Base-by-base conservation (phyloP, 2,888 invertebrate species). In the Hirtodrosophila duncani region DNA sequence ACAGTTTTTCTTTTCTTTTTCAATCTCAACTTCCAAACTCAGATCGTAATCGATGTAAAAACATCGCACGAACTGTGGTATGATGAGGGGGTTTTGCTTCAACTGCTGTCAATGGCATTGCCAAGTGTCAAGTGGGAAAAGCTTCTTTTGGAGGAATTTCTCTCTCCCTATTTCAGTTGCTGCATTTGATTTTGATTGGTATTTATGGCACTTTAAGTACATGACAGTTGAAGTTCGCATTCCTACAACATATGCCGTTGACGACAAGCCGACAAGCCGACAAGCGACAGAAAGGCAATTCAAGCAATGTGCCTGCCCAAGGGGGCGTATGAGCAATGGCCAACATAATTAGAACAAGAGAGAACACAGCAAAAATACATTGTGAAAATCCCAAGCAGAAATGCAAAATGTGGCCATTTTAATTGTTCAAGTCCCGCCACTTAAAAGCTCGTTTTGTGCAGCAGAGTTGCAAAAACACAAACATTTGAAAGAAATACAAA, bases 181-280 rank as follows among this genome's bases (percentile, higher is more conserved):
- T 80, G 83, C 81, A 80, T 69, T 83, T 84, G 85, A 79, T 74
- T 83, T 84, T 84, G 85, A 85, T 85, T 84, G 84, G 84, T 85
- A 85, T 85, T 85, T 85, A 85, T 85, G 75, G 83, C 63, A 46
- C 52, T 80, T 77, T 72, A 62, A 80, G 72, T 58, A 57, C 62
- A 53, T 51, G 8, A 23, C 11, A 11, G 27, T n/a, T n/a, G n/a
- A n/a, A n/a, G n/a, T n/a, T n/a, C n/a, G n/a, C n/a, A n/a, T n/a
- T n/a, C n/a, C n/a, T n/a, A n/a, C 33, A 21, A 10, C 63, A 66
- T 27, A 52, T 66, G 65, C 11, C 27, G 57, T 57, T 60, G 63
- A 68, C 72, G 56, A 63, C 30, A 38, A 13, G 43, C 34, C 43
- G 20, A 23, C 42, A 34, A 43, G 43, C 23, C 14, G 34, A 27